Percentiles rank a stretch among this genome's conserved stretches.
phyloP scores from a whole-genome alignment of 2,888 invertebrate species.

The Melipona beecheii region DNA sequence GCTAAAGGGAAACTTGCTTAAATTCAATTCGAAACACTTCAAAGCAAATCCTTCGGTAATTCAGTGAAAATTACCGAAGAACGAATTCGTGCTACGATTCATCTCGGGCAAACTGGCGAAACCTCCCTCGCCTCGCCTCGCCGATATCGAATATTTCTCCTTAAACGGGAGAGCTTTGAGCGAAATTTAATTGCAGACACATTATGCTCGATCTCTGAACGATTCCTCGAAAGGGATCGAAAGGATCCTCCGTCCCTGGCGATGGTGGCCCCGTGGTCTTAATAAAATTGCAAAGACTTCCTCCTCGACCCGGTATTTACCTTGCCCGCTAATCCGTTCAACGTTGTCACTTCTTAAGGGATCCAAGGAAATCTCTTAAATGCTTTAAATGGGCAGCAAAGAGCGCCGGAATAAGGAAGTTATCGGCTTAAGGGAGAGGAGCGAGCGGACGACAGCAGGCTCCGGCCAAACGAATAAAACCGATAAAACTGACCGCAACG shows the following conservation, averaged over 20 bases:
- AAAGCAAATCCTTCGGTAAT: constrained; percentile 9
- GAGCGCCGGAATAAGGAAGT: constrained; percentile 65
- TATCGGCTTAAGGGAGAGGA: constrained; percentile 66
- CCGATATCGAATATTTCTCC: constrained; percentile 11
- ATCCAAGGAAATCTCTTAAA: constrained; percentile 62
- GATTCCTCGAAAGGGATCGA: constrained; percentile 5
- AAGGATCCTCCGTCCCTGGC: neutral
- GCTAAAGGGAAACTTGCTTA: neutral
- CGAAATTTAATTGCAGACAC: constrained; percentile 25
- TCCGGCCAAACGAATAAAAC: constrained; percentile 36
- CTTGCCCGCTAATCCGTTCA: constrained; percentile 49
- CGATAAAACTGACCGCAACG: constrained; percentile 29
- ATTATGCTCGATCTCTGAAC: constrained; percentile 6
- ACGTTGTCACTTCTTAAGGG: constrained; percentile 52
- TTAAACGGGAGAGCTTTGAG: neutral
- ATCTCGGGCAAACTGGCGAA: neutral
- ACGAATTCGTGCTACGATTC: neutral
- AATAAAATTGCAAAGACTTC: constrained; percentile 39
- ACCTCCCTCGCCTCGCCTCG: neutral
- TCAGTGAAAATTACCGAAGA: neutral
- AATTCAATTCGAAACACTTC: constrained; percentile 11
- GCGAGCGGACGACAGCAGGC: constrained; percentile 37
- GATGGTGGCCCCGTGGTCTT: neutral
- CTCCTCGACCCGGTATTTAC: constrained; percentile 42
- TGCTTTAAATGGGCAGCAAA: constrained; percentile 64